Evolutionary conservation across 2,113 vertebrate species (phyloP), one percentile per base, ranked within the genome.

Genomic region (Coregonus clupeaformis): DNA sequence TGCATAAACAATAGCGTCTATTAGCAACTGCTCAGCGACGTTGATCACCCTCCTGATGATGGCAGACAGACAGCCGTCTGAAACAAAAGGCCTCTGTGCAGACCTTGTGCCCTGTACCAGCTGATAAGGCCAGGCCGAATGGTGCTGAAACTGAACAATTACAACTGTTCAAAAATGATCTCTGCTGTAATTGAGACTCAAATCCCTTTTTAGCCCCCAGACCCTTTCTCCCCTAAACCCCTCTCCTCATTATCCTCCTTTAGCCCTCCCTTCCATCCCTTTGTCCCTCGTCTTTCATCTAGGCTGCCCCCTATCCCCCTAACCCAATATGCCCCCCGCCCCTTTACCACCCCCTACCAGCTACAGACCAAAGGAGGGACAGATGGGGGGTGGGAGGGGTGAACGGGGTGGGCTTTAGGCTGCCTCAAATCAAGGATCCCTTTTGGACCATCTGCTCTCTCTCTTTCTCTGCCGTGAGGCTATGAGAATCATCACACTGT

Each of bases 311-410:
- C 80, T 79, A 69, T 87, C 76, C 79, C 67, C 32, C 82, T 89
- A 88, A 90, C 91, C 87, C 90, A 90, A 89, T 89, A 90, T 88
- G 85, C 81, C 77, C 85, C 85, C 84, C 83, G 81, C 86, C 77
- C 85, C 69, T 74, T 84, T 86, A 79, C 83, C 70, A 84, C 85
- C 84, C 90, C 90, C 86, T 82, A 76, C 83, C 85, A 86, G 79
- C 81, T 65, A 79, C 68, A 72, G 79, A 82, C 88, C 87, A 84
- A 92, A 92, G 89, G 78, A 74, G 82, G 82, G 89, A 92, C 93
- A 94, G 92, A 94, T 93, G 92, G 93, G 88, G 81, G 77, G 87
- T 89, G 89, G 88, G 80, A 86, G 88, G 86, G 88, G 27, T 2
- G 27, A 2, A 2, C 29, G 29, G 29, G 29, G 82, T 81, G 82